Percentiles rank a stretch among this genome's conserved stretches.
Evolutionary conservation across 2,113 vertebrate species (phyloP).

Genomic region (Paedocypris sp.): DNA sequence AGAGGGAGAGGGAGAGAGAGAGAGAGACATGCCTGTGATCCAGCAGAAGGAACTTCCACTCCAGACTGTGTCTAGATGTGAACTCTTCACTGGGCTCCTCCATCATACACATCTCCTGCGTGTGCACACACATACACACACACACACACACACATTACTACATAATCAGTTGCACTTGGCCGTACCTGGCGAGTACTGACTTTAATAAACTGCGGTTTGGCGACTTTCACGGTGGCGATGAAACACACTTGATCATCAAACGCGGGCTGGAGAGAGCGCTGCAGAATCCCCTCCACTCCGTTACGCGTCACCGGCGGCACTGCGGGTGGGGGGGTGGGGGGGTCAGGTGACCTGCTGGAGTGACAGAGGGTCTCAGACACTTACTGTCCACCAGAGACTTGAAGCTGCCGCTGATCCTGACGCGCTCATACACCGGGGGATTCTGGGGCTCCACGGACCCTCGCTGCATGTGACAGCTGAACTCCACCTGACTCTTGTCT

Average conservation of each 20-base stretch:
- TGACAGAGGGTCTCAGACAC: slow-evolving; percentile 30
- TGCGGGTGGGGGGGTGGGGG: slow-evolving; percentile 38
- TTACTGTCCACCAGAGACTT: slow-evolving; percentile 89
- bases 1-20: neutral
- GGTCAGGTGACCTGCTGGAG: neutral
- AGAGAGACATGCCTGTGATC: slow-evolving; percentile 84
- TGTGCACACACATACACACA: slow-evolving; percentile 2
- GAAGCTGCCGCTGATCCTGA: slow-evolving; percentile 95
- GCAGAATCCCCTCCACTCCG: slow-evolving; percentile 82
- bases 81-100: slow-evolving; percentile 95
- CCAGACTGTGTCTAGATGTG: slow-evolving; percentile 96
- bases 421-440: slow-evolving; percentile 85
- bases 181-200: too few species aligned
- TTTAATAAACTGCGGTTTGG: slow-evolving; percentile 96
- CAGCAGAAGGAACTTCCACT: slow-evolving; percentile 97
- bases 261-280: slow-evolving; percentile 72
- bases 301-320: slow-evolving; percentile 80
- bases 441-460: slow-evolving; percentile 86
- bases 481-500: slow-evolving; percentile 96
- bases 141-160: too few species aligned
- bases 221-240: slow-evolving; percentile 85
- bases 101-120: slow-evolving; percentile 93
- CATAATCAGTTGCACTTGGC: too few species aligned
- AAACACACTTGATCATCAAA: slow-evolving; percentile 90
- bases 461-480: slow-evolving; percentile 95